Conservation (phyloP, 2,888 invertebrate genomes). For the Troilus luridus region DNA sequence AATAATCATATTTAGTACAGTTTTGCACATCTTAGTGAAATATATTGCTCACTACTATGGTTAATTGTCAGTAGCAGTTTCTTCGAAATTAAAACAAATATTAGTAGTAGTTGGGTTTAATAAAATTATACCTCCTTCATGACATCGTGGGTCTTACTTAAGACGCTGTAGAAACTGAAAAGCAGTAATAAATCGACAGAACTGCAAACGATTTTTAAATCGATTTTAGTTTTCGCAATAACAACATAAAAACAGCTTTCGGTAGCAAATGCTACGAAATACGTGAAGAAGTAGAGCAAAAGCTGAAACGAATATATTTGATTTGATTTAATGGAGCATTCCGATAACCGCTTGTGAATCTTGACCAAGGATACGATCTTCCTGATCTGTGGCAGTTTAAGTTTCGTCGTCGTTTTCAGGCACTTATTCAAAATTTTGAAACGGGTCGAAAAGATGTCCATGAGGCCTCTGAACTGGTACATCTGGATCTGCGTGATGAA, state of each 20-base stretch:
- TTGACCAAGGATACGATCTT: background rate
- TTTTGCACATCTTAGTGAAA: too few relatives aligned
- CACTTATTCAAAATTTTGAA: background rate
- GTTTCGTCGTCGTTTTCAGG: background rate
- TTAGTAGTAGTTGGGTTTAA: too few relatives aligned
- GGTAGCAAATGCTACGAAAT: background rate
- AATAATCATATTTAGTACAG: too few relatives aligned
- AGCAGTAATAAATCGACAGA: background rate
- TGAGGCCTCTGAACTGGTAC: background rate
- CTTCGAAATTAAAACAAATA: too few relatives aligned
- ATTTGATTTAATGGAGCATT: background rate
- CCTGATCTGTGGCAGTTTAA: background rate
- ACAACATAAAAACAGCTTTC: background rate
- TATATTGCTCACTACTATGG: too few relatives aligned
- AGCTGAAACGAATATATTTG: background rate
- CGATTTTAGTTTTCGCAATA: background rate
- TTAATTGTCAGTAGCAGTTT: too few relatives aligned
- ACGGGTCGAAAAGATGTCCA: background rate
- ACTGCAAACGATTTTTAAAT: background rate
- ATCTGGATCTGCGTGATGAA: too few relatives aligned
- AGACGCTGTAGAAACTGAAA: background rate
- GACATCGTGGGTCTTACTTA: background rate
- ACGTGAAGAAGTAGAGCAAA: background rate
- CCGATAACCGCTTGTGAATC: background rate
- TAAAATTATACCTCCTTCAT: background rate